Evolutionary conservation across 1,140 invertebrate species (phyloP), one percentile per base, ranked within the genome.

Genomic region (Drosophila aff.): DNA sequence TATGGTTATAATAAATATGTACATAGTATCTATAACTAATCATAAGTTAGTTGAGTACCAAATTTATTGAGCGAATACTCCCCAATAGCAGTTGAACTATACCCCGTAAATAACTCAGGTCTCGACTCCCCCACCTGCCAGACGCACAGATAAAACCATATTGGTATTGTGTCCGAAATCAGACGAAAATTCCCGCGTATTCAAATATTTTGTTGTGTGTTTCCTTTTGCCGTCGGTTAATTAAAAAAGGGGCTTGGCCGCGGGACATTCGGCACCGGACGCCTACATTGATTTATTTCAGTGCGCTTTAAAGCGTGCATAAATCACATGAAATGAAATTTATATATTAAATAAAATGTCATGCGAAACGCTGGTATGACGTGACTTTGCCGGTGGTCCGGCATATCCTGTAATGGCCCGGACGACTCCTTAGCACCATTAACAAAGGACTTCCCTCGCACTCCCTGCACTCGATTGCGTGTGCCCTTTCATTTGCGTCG

Each of bases 211-310:
- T 76, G 52, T 55, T 61, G 38, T 69, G 73, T 57, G 44, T 65
- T 76, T 76, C 73, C 74, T 77, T 68, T 77, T 59, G 55, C 52
- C 62, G 76, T 44, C 64, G 76, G 76, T 83, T 83, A 83, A 89
- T 86, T 86, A 87, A 86, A 86, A 82, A 79, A 86, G 67, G 49
- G 83, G 82, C 79, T 87, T 86, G 83, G 80, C 83, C 41, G 41
- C 53, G 16, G 41, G 65, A 23, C n/a, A 53, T 68, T 47, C n/a
- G 46, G 47, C n/a, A 18, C 59, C 58, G 72, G 83, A 79, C 59
- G 79, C 82, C 76, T 76, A 80, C 82, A 72, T 77, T 86, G 83
- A 86, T 86, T 87, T 87, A 86, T 86, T 52, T 67, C 43, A 47
- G 18, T 60, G 61, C 23, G 57, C 74, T 81, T 78, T 74, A 78